Evolutionary conservation across 2,113 vertebrate genomes (phyloP).

Genomic region (Neopipo cinnamomea): DNA sequence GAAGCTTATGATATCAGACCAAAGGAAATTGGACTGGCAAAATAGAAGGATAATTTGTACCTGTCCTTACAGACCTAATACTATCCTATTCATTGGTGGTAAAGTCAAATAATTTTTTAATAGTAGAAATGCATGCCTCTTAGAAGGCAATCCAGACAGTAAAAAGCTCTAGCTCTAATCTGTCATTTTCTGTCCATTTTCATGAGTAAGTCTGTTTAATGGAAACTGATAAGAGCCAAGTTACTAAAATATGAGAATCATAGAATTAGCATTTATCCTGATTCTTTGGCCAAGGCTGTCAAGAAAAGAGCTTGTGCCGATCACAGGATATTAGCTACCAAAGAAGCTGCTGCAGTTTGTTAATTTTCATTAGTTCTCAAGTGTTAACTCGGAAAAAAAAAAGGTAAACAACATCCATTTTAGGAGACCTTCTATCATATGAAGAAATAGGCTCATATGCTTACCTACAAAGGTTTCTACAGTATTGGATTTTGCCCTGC

Average conservation of each 20-base stretch:
- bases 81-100: background rate
- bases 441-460: background rate
- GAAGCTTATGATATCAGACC: background rate
- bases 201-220: background rate
- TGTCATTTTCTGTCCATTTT: slow-evolving; percentile 47
- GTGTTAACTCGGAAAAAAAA: background rate
- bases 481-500: background rate
- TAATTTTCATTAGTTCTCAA: background rate
- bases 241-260: slow-evolving; percentile 55
- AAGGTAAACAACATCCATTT: background rate
- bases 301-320: slow-evolving; percentile 26
- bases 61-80: background rate
- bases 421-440: background rate
- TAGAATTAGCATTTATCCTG: slow-evolving; percentile 47
- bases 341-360: background rate
- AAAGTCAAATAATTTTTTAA: background rate
- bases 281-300: slow-evolving; percentile 8
- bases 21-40: background rate
- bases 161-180: background rate
- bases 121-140: background rate
- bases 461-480: background rate
- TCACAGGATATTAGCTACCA: background rate
- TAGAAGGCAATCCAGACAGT: background rate
- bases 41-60: background rate
- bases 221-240: slow-evolving; percentile 12